Evolutionary conservation across 2,888 invertebrate species (phyloP), one percentile per base, ranked within the genome.

Genomic region (Flexamia atlantica): DNA sequence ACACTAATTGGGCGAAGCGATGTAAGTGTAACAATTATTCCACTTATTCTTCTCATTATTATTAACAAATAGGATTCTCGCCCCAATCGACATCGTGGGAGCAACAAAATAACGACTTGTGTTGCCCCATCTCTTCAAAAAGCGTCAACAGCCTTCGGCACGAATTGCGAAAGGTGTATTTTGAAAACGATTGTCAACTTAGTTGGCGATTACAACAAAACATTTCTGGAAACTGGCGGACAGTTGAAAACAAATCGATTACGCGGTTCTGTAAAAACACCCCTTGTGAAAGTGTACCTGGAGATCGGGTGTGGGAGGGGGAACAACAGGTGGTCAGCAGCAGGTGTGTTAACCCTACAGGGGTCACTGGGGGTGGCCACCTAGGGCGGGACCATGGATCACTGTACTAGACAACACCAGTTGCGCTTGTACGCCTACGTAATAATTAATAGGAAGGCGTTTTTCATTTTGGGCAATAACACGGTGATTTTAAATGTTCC

Each of bases 261-360:
- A 25, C 57, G 12, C 2, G 50, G 12, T 4, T 9, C 5, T 36
- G 36, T 46, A 57, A 57, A 57, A 57, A 57, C 57, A 57, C 3
- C 46, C 46, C 46, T 9, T 14, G 46, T 17, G 12, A 17, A 46
- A 17, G 57, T 57, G 20, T 23, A 23, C 3, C 23, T 57, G 20
- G 7, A 36, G 36, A 7, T 36, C 17, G 50, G 50, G 50, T n/a
- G 50, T 12, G 50, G n/a, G 46, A 57, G 4, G 53, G 14, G 14
- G 4, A 5, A 57, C 57, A 57, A 57, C 57, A 57, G 57, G 57
- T 57, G 57, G 57, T 57, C 46, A 46, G 14, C 9, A 14, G 57
- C 57, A 57, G 57, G 57, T 57, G 57, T 57, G 1, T 7, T 9
- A 57, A 20, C 57, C 53, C 40, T 53, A 53, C 17, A 4, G 53